Conservation (phyloP, 2,888 invertebrate species). For the Rhingia campestris region DNA sequence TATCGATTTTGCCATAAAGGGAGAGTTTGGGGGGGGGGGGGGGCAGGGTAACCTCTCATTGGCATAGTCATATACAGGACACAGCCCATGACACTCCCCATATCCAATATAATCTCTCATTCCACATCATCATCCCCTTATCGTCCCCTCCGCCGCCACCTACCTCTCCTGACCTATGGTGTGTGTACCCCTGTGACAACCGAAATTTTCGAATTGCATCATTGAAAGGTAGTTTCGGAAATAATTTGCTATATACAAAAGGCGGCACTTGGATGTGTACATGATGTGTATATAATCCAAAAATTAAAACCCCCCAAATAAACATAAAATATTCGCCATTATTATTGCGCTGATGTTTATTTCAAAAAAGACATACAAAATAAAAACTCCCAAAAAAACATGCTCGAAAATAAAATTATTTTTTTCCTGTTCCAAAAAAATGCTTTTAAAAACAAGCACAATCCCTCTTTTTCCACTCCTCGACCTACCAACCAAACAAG, state of each 20-base stretch:
- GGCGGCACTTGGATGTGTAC: neutral
- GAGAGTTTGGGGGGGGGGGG: no score
- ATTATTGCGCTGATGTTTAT: conserved; percentile 66
- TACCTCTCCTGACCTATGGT: conserved; percentile 2
- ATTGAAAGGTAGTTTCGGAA: conserved; percentile 54
- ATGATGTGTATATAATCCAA: neutral
- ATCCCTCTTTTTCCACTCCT: conserved; percentile 2
- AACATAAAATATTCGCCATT: conserved; percentile 72
- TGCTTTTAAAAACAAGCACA: conserved; percentile 71
- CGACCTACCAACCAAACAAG: conserved; percentile 35
- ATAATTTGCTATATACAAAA: conserved; percentile 23
- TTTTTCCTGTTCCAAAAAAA: conserved; percentile 42
- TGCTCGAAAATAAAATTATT: conserved; percentile 23
- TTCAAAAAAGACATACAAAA: conserved; percentile 37
- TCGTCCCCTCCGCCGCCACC: conserved; percentile 15
- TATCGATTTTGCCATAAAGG: conserved; percentile 68
- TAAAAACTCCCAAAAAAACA: neutral
- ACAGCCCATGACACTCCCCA: conserved; percentile 40
- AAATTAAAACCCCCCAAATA: conserved; percentile 19
- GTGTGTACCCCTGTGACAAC: conserved; percentile 30
- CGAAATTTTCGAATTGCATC: conserved; percentile 62
- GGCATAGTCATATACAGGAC: conserved; percentile 31
- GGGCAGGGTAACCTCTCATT: conserved; percentile 25
- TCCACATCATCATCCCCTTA: neutral
- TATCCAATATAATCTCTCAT: no score